phyloP scores from a whole-genome alignment of 2,113 vertebrate species.

The Cathartes aura region DNA sequence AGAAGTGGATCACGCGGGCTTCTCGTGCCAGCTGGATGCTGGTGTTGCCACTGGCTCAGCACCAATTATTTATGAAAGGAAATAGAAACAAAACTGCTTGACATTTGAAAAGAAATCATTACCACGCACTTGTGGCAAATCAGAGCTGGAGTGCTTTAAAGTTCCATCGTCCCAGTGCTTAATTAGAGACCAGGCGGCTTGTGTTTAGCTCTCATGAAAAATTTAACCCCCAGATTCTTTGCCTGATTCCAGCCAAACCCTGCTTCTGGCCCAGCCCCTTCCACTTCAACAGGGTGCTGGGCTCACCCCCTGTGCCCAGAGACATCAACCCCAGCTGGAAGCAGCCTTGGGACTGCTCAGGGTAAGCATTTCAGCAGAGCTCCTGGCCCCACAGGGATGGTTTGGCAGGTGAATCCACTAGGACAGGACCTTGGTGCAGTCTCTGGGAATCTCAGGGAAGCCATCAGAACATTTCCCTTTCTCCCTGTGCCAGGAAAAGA shows the following conservation, averaged over 20 bases:
- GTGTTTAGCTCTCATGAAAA: constrained; percentile 38
- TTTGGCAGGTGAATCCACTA: not conserved
- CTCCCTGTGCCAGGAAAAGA: not conserved
- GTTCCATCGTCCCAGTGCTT: constrained; percentile 26
- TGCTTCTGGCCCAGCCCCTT: not conserved
- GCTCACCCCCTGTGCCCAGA: not conserved
- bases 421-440: too few relatives aligned
- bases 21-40: constrained; percentile 42
- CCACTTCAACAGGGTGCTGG: not conserved
- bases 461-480: not conserved
- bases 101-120: constrained; percentile 82
- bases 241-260: not conserved
- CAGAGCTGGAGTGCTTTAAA: constrained; percentile 74
- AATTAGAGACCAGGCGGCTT: constrained; percentile 56
- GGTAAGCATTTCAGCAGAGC: not conserved
- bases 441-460: not conserved
- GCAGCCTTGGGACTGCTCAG: not conserved
- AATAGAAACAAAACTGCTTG: constrained; percentile 73
- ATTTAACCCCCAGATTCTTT: constrained; percentile 34
- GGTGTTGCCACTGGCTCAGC: constrained; percentile 29
- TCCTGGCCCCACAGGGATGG: not conserved
- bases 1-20: not conserved
- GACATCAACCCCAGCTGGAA: not conserved
- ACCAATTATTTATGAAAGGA: constrained; percentile 73
- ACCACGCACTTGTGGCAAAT: constrained; percentile 74